Evolutionary conservation across 1,140 invertebrate genomes (phyloP).

Genomic region (Pseudomyrmex flavicornis): DNA sequence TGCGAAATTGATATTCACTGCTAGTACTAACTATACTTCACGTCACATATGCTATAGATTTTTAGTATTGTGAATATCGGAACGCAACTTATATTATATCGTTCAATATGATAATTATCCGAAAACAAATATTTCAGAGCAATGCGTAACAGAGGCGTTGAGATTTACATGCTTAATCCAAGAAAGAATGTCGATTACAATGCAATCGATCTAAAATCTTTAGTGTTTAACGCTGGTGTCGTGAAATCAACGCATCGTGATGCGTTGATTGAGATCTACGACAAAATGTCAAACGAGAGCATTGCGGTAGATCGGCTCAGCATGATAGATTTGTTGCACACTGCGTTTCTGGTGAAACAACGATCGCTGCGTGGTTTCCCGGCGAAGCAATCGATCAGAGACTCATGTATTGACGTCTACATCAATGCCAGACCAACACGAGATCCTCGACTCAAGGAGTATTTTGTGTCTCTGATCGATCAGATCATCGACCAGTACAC

Average conservation of each 20-base stretch:
- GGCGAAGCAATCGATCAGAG: conserved; percentile 84
- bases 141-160: conserved; percentile 98
- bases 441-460: conserved; percentile 73
- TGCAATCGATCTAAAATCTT: conserved; percentile 85
- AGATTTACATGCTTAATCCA: conserved; percentile 91
- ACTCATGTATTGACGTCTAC: conserved; percentile 89
- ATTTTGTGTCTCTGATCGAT: conserved; percentile 73
- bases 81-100: too few species aligned
- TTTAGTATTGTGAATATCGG: too few species aligned
- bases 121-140: conserved; percentile 87
- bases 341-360: conserved; percentile 87
- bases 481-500: conserved; percentile 40
- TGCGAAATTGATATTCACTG: too few species aligned
- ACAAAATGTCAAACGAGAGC: conserved; percentile 79
- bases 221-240: conserved; percentile 86
- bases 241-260: conserved; percentile 80
- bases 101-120: too few species aligned
- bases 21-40: too few species aligned
- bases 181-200: conserved; percentile 78
- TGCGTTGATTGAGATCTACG: conserved; percentile 86
- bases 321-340: conserved; percentile 88
- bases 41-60: too few species aligned
- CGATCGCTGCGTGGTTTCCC: conserved; percentile 87
- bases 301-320: conserved; percentile 85
- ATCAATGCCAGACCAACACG: conserved; percentile 86